Conservation (phyloP, 1,140 invertebrate genomes). For the Schmidtea mediterranea region DNA sequence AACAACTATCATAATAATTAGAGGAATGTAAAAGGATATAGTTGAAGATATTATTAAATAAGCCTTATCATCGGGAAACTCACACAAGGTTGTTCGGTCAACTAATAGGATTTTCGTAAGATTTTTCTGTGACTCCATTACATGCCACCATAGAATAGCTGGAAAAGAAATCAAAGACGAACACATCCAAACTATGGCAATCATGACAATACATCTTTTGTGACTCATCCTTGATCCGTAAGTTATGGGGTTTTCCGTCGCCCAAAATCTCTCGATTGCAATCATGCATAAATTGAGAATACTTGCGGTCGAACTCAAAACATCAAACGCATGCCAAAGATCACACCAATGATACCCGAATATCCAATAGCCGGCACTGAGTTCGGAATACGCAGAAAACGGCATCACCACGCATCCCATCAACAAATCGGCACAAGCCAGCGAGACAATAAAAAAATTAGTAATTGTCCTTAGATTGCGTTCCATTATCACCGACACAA, state of each 20-base stretch:
- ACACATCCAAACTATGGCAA: neutral
- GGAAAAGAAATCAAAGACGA: neutral
- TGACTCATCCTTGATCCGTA: slow-evolving; percentile 36
- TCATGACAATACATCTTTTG: neutral
- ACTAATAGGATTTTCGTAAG: no score
- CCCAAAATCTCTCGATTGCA: slow-evolving; percentile 42
- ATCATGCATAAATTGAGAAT: slow-evolving; percentile 84
- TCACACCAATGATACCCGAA: slow-evolving; percentile 70
- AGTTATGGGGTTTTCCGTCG: slow-evolving; percentile 85
- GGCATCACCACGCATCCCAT: slow-evolving; percentile 17
- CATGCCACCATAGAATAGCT: slow-evolving; percentile 1
- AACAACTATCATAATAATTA: slow-evolving; percentile 8
- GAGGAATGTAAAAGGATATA: slow-evolving; percentile 9
- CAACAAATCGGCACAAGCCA: slow-evolving; percentile 16
- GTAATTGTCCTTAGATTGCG: slow-evolving; percentile 45
- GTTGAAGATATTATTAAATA: slow-evolving; percentile 53
- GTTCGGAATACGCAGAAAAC: slow-evolving; percentile 14
- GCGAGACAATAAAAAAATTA: slow-evolving; percentile 16
- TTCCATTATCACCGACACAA: slow-evolving; percentile 9
- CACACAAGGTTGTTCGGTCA: neutral
- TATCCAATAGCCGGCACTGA: slow-evolving; percentile 37
- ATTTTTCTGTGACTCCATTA: neutral
- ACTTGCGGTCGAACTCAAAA: slow-evolving; percentile 78
- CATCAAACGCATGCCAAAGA: slow-evolving; percentile 80
- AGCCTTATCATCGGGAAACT: slow-evolving; percentile 58